Base-by-base conservation (phyloP, 2,797 vertebrate genomes). In the Podarcis siculus region DNA sequence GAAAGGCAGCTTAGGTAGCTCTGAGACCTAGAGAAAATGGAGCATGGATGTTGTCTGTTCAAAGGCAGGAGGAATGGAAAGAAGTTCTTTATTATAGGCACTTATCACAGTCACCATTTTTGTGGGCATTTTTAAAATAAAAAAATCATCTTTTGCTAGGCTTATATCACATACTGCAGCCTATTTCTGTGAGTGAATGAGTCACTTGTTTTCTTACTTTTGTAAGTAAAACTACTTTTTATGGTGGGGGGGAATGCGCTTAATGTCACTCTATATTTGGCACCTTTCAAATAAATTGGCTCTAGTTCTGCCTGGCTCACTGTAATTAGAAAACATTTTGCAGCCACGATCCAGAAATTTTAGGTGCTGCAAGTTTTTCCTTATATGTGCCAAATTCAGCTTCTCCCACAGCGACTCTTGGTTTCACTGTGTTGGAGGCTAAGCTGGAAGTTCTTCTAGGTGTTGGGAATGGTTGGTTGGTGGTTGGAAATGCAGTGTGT, bases 181-280 rank as follows among this genome's bases (percentile, higher is more conserved):
- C 79, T 89, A 88, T 93, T 93, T 92, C 89, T 93, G 66, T 79
- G 71, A 91, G 32, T 90, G 75, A 94, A 71, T 96, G 92, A 94
- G 76, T 95, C 93, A 94, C 64, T 91, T 85, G 45, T 64, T 91
- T 89, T 42, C 82, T 78, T 55, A 30, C 94, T 95, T 77, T 92
- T 95, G 87, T 85, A 80, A 92, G 84, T 89, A 73, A 87, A 39
- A 94, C 86, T 85, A 82, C 1, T 69, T 89, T 72, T 75, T 80
- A 86, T 69, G 32, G 86, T 87, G 72, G 6, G 85, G 55, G 86
- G 10, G 13, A 72, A 35, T 30, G 67, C 35, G 0, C 10, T 91
- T 88, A 90, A 92, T 23, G 77, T 32, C 8, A 45, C 80, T 58
- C 72, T 92, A 45, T 85, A 78, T 87, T 92, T 90, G 89, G 85